Percentiles rank a stretch among this genome's conserved stretches.
These are phyloP conservation scores for Dugesia japonica DNA, from an alignment of 2,888 invertebrate genomes.

Conservation along the genomic window DNA sequence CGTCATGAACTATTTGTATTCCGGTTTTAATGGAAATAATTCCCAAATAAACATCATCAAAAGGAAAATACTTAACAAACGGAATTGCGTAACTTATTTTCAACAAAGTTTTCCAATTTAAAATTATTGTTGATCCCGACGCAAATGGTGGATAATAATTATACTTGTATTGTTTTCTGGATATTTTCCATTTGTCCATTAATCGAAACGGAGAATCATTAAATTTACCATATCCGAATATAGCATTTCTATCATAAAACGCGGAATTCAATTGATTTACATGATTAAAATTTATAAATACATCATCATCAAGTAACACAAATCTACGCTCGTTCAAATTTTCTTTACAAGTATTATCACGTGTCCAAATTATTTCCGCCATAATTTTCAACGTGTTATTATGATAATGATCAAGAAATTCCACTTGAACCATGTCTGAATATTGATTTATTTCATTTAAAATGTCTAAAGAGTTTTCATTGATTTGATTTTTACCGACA, in stretches of 20 bases:
- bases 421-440: not conserved
- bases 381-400: constrained; percentile 1
- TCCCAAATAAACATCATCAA: not conserved
- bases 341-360: not conserved
- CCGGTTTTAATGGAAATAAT: not conserved
- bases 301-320: not conserved
- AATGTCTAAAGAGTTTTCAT: not conserved
- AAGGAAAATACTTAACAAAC: not conserved
- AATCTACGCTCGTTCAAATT: not conserved
- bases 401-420: not conserved
- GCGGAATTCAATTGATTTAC: not conserved
- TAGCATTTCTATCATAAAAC: not conserved
- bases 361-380: not conserved
- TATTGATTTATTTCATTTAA: not conserved
- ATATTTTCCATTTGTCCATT: not conserved
- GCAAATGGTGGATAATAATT: not conserved
- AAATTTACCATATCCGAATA: not conserved
- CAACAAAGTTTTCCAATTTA: not conserved
- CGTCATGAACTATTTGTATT: not conserved
- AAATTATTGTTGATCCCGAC: not conserved
- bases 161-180: not conserved
- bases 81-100: not conserved
- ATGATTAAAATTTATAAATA: not conserved
- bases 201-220: not conserved
- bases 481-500: not conserved